These are phyloP conservation scores for Saccostrea echinata DNA, from an alignment of 1,140 invertebrate genomes.

Conservation along the genomic window DNA sequence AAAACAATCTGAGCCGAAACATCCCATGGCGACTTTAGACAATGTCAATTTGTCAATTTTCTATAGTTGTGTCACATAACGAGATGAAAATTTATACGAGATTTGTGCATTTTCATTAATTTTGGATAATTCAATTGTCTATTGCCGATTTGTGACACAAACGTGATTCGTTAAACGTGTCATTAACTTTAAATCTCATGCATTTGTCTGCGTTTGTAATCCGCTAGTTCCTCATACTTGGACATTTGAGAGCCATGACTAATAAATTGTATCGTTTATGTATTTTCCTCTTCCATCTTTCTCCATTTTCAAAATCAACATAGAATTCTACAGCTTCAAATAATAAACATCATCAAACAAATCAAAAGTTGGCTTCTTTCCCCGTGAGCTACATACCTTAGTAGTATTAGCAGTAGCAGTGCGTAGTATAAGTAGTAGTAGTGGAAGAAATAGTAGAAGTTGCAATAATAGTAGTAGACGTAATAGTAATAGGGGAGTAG, in stretches of 20 bases:
- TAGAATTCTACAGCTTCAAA: too few relatives aligned
- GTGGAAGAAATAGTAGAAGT: too few relatives aligned
- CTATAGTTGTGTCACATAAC: neutral
- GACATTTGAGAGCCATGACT: too few relatives aligned
- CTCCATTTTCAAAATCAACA: too few relatives aligned
- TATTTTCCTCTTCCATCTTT: too few relatives aligned
- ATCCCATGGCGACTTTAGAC: neutral
- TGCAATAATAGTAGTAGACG: neutral
- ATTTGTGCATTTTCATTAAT: neutral
- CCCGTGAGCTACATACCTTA: too few relatives aligned
- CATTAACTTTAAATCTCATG: neutral
- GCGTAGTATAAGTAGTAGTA: too few relatives aligned
- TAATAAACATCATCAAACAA: too few relatives aligned
- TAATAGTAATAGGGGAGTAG: neutral
- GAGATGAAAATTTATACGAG: neutral
- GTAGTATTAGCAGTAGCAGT: too few relatives aligned
- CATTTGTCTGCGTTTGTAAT: neutral
- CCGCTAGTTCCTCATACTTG: too few relatives aligned
- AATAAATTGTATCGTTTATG: too few relatives aligned
- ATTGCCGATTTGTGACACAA: slow-evolving; percentile 19
- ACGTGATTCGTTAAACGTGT: neutral
- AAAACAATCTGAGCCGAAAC: neutral
- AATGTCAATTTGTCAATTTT: slow-evolving; percentile 3
- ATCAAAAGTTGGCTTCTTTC: too few relatives aligned
- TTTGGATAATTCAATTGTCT: neutral